Percentiles rank a stretch among this genome's conserved stretches.
Conservation (phyloP, 1,140 invertebrate species). For the Camponotus floridanus region DNA sequence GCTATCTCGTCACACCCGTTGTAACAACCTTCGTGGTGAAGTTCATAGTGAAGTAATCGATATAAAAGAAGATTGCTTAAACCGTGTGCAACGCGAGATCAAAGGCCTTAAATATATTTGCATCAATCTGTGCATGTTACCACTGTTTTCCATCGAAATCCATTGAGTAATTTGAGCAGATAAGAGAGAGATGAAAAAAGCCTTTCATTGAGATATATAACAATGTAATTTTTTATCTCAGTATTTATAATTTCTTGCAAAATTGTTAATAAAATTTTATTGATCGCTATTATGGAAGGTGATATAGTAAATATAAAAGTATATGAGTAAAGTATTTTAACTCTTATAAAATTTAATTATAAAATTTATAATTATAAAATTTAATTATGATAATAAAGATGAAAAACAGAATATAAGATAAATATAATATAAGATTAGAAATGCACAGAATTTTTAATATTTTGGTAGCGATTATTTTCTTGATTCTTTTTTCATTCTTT, state of each 20-base stretch:
- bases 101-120: constrained; percentile 7
- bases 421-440: not conserved
- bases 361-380: no score
- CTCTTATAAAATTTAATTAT: not conserved
- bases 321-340: not conserved
- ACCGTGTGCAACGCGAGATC: not conserved
- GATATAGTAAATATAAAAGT: not conserved
- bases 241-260: not conserved
- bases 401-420: not conserved
- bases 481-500: not conserved
- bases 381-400: not conserved
- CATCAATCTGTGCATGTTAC: not conserved
- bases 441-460: not conserved
- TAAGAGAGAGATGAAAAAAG: not conserved
- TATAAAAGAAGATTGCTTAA: constrained; percentile 8
- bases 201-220: not conserved
- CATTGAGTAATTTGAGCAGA: not conserved
- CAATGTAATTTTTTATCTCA: not conserved
- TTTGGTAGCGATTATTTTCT: not conserved
- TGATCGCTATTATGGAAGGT: not conserved
- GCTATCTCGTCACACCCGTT: constrained; percentile 73
- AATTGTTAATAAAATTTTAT: not conserved
- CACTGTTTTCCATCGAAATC: no score
- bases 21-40: constrained; percentile 36
- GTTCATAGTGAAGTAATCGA: constrained; percentile 24